Evolutionary conservation across 1,140 invertebrate species (phyloP).

Genomic region (Cydia strobilella): DNA sequence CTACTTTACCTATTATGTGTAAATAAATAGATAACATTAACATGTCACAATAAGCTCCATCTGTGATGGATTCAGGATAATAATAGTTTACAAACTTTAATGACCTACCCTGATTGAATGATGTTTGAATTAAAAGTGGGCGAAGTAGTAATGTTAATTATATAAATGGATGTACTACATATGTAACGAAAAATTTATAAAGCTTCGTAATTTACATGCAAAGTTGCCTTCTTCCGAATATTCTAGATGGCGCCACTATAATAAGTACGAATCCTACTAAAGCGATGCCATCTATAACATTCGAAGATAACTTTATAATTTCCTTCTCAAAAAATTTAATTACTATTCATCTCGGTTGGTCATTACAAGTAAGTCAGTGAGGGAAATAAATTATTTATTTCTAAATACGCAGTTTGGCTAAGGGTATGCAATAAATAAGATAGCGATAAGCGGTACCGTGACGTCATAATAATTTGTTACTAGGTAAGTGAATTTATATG

Average conservation of each 20-base stretch:
- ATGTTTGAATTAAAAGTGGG: neutral
- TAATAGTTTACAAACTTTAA: conserved; percentile 35
- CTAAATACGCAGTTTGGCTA: conserved; percentile 41
- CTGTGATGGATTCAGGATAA: conserved; percentile 55
- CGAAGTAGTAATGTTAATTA: no score
- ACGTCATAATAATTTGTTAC: conserved; percentile 63
- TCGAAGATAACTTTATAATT: neutral
- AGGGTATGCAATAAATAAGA: conserved; percentile 31
- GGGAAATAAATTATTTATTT: conserved; percentile 55
- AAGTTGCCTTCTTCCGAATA: no score
- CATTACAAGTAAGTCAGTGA: conserved; percentile 10
- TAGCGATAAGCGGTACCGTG: conserved; percentile 39
- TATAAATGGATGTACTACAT: no score
- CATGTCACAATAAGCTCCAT: conserved; percentile 53
- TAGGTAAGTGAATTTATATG: conserved; percentile 55
- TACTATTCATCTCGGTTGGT: neutral
- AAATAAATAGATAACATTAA: conserved; percentile 45
- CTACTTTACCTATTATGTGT: conserved; percentile 37
- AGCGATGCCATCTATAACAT: no score
- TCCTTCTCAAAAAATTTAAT: neutral
- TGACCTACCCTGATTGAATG: neutral
- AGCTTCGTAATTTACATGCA: no score
- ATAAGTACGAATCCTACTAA: no score
- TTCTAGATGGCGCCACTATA: no score
- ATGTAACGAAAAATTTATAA: no score